Evolutionary conservation across 1,140 invertebrate genomes (phyloP), one percentile per base, ranked within the genome.

Genomic region (Sitodiplosis mosellana): DNA sequence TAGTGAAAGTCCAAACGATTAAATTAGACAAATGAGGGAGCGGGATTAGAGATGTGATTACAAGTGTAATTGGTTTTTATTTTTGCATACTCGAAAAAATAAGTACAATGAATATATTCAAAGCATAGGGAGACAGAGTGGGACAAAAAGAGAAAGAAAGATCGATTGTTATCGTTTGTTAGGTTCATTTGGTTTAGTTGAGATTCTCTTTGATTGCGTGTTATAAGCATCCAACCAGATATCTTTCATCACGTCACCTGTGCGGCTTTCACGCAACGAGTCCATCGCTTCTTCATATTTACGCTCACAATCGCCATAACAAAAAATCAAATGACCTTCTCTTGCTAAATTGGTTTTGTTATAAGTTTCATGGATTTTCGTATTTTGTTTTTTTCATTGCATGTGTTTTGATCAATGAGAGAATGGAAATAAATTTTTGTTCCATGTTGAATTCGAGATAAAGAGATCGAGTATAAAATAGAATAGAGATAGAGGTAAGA

Each of bases 141-240:
- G 10, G 27, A 27, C 10, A 27, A 10, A 27, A 10, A 27, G 27
- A 27, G 27, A 27, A 10, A 27, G 27, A 5, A 5, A 27, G 27
- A 27, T 27, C 10, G 3, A 27, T 27, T 27, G 27, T 27, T 27
- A 27, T 27, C 27, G 27, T 27, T 27, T 27, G 10, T 27, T 27
- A 5, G 4, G 27, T 27, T 27, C 18, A 40, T 40, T 40, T 40
- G 14, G 37, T 40, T 40, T 40, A 18, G 14, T n/a, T 40, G 37
- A 40, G 37, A n/a, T n/a, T 27, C 10, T 3, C 4, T 27, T 27
- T 27, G 27, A 27, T 27, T 45, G 44, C 40, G 61, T 62, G 46
- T 60, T 58, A 56, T 64, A 64, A 55, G 64, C 63, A 55, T 64
- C 60, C 59, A 64, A 57, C 62, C 62, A 64, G 60, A 64, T 61